phyloP scores from a whole-genome alignment of 2,888 invertebrate genomes.

The Drosophila anceps region DNA sequence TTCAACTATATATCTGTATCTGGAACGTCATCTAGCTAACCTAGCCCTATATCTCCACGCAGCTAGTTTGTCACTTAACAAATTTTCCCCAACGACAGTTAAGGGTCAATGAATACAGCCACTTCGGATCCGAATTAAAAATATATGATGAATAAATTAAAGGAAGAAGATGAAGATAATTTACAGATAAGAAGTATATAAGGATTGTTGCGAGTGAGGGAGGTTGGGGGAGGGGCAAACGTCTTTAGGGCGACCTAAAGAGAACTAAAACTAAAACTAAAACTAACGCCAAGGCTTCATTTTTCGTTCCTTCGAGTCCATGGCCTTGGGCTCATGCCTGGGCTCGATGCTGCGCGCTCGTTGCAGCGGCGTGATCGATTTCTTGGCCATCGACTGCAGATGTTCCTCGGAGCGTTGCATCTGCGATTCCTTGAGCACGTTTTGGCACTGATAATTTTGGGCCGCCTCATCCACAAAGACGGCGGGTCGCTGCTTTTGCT shows the following conservation, averaged over 20 bases:
- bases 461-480: background rate
- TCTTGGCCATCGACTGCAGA: background rate
- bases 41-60: no score
- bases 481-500: conserved; percentile 8
- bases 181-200: background rate
- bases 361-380: background rate
- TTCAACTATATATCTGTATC: no score
- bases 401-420: conserved; percentile 1
- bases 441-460: background rate
- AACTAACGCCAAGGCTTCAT: conserved; percentile 33
- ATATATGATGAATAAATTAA: background rate
- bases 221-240: background rate
- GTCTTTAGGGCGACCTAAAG: background rate
- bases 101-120: no score
- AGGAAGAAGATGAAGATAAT: background rate
- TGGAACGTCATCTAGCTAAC: no score
- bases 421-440: background rate
- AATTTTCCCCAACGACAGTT: no score
- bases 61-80: no score
- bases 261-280: background rate
- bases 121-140: background rate
- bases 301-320: conserved; percentile 9
- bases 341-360: conserved; percentile 7
- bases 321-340: background rate
- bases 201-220: background rate